These are phyloP conservation scores for Rhorus exstirpatorius DNA, from an alignment of 2,888 invertebrate genomes.

Conservation along the genomic window DNA sequence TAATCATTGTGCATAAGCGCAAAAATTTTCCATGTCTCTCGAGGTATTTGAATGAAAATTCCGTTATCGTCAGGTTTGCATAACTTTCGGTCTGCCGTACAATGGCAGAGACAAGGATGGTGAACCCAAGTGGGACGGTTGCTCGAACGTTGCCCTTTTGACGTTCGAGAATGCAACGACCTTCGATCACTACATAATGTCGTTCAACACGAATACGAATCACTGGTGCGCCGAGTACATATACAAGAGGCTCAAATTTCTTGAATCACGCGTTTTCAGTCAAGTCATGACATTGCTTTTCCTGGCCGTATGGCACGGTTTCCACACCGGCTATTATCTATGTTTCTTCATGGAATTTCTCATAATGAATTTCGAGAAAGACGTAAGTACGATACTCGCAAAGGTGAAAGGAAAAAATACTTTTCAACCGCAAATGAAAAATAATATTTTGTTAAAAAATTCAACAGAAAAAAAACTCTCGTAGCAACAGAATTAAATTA, in stretches of 20 bases:
- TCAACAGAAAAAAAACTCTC: too few species aligned
- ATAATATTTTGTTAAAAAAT: too few species aligned
- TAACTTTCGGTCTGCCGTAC: conserved; percentile 92
- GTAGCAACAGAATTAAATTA: too few species aligned
- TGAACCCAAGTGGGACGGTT: conserved; percentile 93
- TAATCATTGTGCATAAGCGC: too few species aligned
- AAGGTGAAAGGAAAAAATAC: not conserved
- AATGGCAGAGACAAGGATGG: conserved; percentile 91
- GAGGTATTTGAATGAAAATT: too few species aligned
- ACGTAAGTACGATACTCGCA: conserved; percentile 87
- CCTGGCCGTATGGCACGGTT: conserved; percentile 98
- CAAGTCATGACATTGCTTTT: conserved; percentile 94
- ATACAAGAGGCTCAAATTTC: conserved; percentile 96
- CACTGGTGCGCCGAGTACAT: conserved; percentile 97
- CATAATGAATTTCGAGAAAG: conserved; percentile 94
- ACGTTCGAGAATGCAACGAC: conserved; percentile 94
- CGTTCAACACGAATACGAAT: conserved; percentile 99
- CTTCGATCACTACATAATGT: conserved; percentile 95
- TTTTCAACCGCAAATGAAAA: too few species aligned
- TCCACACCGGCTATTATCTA: conserved; percentile 97
- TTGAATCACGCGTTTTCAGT: conserved; percentile 91
- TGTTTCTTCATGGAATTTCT: conserved; percentile 97
- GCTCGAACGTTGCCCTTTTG: conserved; percentile 94
- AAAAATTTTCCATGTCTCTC: too few species aligned
- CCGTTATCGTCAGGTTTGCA: conserved; percentile 84